These are phyloP conservation scores for Mustela lutreola DNA, from an alignment of 2,113 vertebrate genomes.

Conservation along the genomic window DNA sequence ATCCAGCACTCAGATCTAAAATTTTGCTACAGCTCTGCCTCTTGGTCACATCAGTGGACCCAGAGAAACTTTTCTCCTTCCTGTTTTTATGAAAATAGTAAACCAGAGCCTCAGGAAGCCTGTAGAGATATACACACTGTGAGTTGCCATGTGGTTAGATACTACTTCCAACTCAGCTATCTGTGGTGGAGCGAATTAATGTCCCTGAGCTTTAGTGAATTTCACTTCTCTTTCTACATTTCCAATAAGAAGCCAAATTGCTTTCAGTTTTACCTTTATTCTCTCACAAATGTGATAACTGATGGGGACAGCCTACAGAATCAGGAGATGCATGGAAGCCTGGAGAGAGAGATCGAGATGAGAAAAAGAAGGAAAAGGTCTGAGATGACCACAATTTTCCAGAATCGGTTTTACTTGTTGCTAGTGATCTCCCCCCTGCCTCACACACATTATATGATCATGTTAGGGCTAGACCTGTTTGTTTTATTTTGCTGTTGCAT, in stretches of 20 bases:
- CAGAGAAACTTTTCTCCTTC: neutral
- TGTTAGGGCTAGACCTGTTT: neutral
- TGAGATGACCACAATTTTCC: neutral
- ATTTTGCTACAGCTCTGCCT: neutral
- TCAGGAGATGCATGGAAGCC: neutral
- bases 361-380: neutral
- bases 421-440: neutral
- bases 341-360: neutral
- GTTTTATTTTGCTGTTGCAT: neutral
- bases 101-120: neutral
- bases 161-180: neutral
- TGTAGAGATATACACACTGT: too few relatives aligned
- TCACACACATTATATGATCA: neutral
- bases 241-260: neutral
- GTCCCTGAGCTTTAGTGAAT: neutral
- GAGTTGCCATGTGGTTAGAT: neutral
- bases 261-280: slow-evolving; percentile 3
- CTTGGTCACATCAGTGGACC: neutral
- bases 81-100: neutral
- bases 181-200: neutral
- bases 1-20: neutral
- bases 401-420: neutral
- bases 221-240: neutral
- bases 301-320: neutral
- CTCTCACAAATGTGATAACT: neutral